Evolutionary conservation across 2,888 invertebrate genomes (phyloP).

Genomic region (Drosophila histrio): DNA sequence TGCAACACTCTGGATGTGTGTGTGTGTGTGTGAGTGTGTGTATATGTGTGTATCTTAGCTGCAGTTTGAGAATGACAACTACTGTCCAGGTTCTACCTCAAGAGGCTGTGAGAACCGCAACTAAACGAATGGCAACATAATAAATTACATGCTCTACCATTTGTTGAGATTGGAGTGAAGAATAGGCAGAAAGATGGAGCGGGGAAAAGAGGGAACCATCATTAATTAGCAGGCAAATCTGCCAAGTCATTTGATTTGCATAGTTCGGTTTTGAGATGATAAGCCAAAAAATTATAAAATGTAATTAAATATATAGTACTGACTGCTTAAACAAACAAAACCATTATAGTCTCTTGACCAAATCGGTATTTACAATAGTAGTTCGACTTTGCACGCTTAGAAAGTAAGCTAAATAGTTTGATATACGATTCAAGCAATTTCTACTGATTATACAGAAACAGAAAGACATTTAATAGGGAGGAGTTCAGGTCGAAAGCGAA

Average conservation of each 20-base stretch:
- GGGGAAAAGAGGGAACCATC: constrained; percentile 5
- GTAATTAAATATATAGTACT: not conserved
- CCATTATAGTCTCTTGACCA: constrained; percentile 14
- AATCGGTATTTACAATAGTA: constrained; percentile 15
- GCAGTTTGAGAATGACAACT: constrained; percentile 44
- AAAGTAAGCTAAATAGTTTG: constrained; percentile 32
- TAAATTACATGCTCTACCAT: constrained; percentile 33
- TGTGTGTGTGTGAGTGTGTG: not conserved
- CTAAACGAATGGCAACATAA: constrained; percentile 28
- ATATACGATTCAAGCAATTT: constrained; percentile 34
- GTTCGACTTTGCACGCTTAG: constrained; percentile 28
- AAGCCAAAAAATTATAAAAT: constrained; percentile 20
- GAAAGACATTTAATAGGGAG: constrained; percentile 46
- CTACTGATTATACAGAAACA: constrained; percentile 35
- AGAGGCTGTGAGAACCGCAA: constrained; percentile 58
- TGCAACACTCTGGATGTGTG: constrained; percentile 11
- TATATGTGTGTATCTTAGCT: not conserved
- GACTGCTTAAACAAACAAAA: constrained; percentile 1
- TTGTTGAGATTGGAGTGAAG: not conserved
- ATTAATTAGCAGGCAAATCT: constrained; percentile 52
- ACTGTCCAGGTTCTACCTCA: constrained; percentile 17
- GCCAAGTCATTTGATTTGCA: constrained; percentile 60
- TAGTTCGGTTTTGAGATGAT: constrained; percentile 47
- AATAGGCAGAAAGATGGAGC: not conserved
- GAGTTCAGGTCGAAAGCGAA: constrained; percentile 53